Percentiles rank a stretch among this genome's conserved stretches.
phyloP scores from a whole-genome alignment of 1,140 invertebrate species.

The Harlomillsia oculata region DNA sequence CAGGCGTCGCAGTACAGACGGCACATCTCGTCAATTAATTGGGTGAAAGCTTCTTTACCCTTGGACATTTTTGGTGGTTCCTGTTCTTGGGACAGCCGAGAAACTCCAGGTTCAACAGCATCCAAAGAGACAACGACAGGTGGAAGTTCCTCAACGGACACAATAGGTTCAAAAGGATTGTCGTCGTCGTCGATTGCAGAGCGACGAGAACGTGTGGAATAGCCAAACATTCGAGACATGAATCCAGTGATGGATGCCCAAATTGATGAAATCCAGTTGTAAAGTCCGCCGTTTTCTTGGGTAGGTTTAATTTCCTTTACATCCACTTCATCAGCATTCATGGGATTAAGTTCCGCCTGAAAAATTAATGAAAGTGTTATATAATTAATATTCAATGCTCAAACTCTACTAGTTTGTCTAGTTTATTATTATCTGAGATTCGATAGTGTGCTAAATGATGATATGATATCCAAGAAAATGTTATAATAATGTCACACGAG shows the following conservation, averaged over 20 bases:
- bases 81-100: not conserved
- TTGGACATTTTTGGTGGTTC: not conserved
- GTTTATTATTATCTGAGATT: no score
- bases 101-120: not conserved
- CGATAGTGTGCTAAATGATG: no score
- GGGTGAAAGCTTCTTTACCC: conserved; percentile 8
- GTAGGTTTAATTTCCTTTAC: no score
- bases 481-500: no score
- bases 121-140: not conserved
- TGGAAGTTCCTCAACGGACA: no score
- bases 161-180: not conserved
- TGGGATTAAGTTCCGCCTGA: no score
- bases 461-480: no score
- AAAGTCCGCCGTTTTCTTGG: not conserved
- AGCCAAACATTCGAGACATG: not conserved
- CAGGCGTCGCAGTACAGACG: conserved; percentile 22
- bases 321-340: no score
- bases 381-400: no score
- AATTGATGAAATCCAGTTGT: not conserved
- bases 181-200: not conserved
- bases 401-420: no score
- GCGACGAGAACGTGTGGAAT: not conserved
- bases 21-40: conserved; percentile 18
- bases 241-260: not conserved
- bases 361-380: no score